phyloP scores from a whole-genome alignment of 1,140 invertebrate genomes.

The Trichonephila clavipes region DNA sequence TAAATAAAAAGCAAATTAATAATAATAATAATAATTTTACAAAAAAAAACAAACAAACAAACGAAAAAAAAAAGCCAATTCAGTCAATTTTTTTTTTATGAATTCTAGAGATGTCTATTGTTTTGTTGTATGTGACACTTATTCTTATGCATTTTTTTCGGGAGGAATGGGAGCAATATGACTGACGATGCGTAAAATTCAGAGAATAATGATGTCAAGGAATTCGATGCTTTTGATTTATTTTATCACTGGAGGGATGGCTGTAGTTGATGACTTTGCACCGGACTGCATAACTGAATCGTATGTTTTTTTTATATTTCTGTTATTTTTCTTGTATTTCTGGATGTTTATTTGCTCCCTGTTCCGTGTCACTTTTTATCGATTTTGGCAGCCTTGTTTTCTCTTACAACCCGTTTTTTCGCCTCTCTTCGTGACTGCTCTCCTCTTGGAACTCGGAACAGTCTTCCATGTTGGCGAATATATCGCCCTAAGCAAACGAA shows the following conservation, averaged over 20 bases:
- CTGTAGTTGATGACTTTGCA: not conserved
- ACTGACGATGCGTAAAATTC: not conserved
- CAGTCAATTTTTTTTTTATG: not conserved
- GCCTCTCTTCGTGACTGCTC: not conserved
- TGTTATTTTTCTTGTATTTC: not conserved
- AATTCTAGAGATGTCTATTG: not conserved
- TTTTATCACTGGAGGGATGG: not conserved
- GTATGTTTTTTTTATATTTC: not conserved
- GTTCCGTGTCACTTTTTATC: conserved; percentile 19
- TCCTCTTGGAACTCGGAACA: not conserved
- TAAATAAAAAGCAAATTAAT: no score
- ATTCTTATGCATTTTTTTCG: not conserved
- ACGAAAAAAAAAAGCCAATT: not conserved
- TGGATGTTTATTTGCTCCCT: conserved; percentile 2
- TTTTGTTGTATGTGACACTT: not conserved
- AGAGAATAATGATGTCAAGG: not conserved
- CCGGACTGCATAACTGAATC: not conserved
- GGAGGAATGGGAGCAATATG: not conserved
- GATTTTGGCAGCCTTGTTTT: conserved; percentile 15
- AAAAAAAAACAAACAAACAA: no score
- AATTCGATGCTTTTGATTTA: not conserved
- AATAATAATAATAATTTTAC: no score
- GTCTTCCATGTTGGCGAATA: not conserved
- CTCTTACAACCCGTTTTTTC: not conserved
- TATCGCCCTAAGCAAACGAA: not conserved